Evolutionary conservation across 2,888 invertebrate species (phyloP).

Genomic region (Rotaria magnacalcarata): DNA sequence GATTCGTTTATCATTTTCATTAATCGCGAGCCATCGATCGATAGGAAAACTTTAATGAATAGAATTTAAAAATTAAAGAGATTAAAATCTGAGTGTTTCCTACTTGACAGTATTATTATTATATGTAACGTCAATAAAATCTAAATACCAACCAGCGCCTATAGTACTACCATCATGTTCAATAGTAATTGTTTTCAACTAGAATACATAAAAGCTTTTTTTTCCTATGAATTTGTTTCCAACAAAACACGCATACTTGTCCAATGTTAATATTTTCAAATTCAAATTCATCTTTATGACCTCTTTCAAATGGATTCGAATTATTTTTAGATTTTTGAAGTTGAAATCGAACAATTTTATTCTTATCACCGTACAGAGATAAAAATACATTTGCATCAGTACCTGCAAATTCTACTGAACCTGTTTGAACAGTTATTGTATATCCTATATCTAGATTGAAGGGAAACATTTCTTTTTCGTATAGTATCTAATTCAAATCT

Average conservation of each 20-base stretch:
- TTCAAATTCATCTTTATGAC: neutral
- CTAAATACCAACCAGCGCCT: neutral
- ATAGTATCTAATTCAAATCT: neutral
- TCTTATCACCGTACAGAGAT: neutral
- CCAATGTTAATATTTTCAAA: slow-evolving; percentile 19
- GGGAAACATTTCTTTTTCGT: neutral
- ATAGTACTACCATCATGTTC: neutral
- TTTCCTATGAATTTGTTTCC: neutral
- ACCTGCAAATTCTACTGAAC: neutral
- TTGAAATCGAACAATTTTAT: neutral
- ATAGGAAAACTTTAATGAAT: slow-evolving; percentile 25
- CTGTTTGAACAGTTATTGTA: slow-evolving; percentile 5
- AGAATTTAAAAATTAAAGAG: no score
- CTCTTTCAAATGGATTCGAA: neutral
- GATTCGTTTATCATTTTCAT: neutral
- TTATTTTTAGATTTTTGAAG: neutral
- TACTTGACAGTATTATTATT: neutral
- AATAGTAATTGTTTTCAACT: slow-evolving; percentile 9
- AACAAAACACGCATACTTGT: neutral
- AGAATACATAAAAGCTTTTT: neutral
- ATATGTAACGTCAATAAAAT: slow-evolving; percentile 6
- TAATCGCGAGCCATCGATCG: neutral
- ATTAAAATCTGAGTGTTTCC: neutral
- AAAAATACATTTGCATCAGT: slow-evolving; percentile 38
- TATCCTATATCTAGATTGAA: neutral